phyloP scores from a whole-genome alignment of 2,888 invertebrate species.

The Lepidocyrtinus sp. region DNA sequence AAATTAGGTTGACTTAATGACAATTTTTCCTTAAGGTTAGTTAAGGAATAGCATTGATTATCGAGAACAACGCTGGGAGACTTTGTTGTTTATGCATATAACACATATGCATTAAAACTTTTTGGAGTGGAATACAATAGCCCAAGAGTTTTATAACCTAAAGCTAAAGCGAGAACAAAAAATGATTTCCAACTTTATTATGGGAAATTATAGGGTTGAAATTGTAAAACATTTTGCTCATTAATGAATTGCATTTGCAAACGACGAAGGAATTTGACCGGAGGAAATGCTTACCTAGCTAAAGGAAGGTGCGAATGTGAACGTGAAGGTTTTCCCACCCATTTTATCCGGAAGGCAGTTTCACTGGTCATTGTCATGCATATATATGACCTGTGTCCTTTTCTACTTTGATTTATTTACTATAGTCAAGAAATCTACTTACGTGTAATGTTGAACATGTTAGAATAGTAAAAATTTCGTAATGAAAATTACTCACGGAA shows the following conservation, averaged over 20 bases:
- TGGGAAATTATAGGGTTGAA: slow-evolving; percentile 46
- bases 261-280: slow-evolving; percentile 6
- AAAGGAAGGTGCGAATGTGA: neutral
- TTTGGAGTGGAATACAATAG: neutral
- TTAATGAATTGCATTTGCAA: slow-evolving; percentile 46
- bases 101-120: neutral
- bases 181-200: slow-evolving; percentile 17
- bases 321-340: neutral
- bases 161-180: neutral
- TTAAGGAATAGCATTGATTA: slow-evolving; percentile 56
- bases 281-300: neutral
- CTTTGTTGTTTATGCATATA: too few relatives aligned
- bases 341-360: neutral
- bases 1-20: too few relatives aligned
- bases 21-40: slow-evolving; percentile 27
- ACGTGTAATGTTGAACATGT: too few relatives aligned
- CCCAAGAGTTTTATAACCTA: neutral
- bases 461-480: too few relatives aligned
- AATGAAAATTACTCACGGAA: too few relatives aligned
- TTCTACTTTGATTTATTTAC: neutral
- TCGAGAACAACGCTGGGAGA: too few relatives aligned
- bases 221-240: neutral
- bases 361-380: too few relatives aligned
- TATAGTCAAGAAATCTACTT: too few relatives aligned
- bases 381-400: neutral